phyloP scores from a whole-genome alignment of 30 jellyfish, hydroid and myxozoan species.

The Rhopilema esculentum region DNA sequence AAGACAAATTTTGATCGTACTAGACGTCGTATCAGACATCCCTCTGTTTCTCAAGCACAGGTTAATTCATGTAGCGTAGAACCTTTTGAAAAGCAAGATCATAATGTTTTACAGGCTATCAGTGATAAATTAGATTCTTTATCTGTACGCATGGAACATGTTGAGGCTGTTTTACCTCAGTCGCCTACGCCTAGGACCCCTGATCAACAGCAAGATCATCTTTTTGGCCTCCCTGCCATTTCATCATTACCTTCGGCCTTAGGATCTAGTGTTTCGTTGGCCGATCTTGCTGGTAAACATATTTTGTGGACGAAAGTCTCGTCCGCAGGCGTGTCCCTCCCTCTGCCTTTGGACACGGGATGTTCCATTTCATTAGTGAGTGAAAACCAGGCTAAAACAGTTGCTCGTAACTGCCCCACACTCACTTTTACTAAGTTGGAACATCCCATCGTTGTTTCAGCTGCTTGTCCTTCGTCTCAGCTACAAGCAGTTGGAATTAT shows the following conservation, averaged over 20 bases:
- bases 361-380: not conserved
- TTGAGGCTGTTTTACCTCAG: not conserved
- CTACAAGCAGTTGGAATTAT: slow-evolving; percentile 19
- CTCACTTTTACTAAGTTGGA: slow-evolving; percentile 28
- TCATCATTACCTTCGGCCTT: not conserved
- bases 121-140: not conserved
- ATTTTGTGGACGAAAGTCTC: not conserved
- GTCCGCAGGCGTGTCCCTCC: slow-evolving; percentile 1
- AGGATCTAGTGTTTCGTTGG: not conserved
- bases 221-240: not conserved
- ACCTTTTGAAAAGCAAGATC: not conserved
- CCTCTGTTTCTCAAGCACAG: not conserved
- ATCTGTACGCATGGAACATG: not conserved
- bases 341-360: not conserved
- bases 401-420: not conserved
- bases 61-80: not conserved
- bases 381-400: not conserved
- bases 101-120: not conserved
- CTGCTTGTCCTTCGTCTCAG: slow-evolving; percentile 13
- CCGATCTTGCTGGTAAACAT: not conserved
- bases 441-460: slow-evolving; percentile 59
- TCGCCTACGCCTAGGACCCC: not conserved
- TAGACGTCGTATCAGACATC: not conserved
- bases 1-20: no score
- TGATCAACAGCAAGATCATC: not conserved